Evolutionary conservation across 2,797 vertebrate species (phyloP).

Genomic region (Rhinogobio ventralis): DNA sequence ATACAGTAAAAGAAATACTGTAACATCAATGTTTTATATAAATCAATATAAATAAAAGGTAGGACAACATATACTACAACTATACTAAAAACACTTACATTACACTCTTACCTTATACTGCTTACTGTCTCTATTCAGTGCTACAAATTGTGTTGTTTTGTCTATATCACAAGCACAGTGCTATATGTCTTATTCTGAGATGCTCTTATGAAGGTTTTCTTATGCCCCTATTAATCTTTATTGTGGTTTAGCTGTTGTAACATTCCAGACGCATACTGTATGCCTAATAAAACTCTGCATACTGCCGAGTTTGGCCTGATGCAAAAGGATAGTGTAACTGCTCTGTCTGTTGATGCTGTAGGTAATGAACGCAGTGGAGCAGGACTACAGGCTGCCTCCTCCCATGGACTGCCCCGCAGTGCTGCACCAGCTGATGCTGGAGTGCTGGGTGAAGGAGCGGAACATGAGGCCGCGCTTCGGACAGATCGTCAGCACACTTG

Average conservation of each 20-base stretch:
- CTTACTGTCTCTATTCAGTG: not conserved
- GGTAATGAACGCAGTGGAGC: conserved; percentile 98
- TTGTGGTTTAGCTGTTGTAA: not conserved
- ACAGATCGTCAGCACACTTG: conserved; percentile 96
- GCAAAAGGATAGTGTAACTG: conserved; percentile 20
- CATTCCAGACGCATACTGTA: not conserved
- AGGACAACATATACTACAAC: not conserved
- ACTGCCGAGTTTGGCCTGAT: conserved; percentile 2
- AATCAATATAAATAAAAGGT: not conserved
- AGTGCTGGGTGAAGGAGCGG: conserved; percentile 98
- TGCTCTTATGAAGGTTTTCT: not conserved
- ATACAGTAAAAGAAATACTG: not conserved
- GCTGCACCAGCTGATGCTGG: conserved; percentile 98
- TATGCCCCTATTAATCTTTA: conserved; percentile 1
- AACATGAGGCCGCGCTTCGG: conserved; percentile 97
- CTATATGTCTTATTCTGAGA: not conserved
- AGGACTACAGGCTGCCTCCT: conserved; percentile 89
- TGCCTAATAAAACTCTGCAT: conserved; percentile 9
- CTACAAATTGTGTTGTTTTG: not conserved
- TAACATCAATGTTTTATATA: not conserved
- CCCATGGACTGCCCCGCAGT: conserved; percentile 95
- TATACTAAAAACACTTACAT: not conserved
- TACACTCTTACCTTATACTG: not conserved
- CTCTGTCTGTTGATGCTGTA: conserved; percentile 62
- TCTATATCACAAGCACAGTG: not conserved